Evolutionary conservation across 2,797 vertebrate species (phyloP), one percentile per base, ranked within the genome.

Genomic region (Sarcophilus harrisii): DNA sequence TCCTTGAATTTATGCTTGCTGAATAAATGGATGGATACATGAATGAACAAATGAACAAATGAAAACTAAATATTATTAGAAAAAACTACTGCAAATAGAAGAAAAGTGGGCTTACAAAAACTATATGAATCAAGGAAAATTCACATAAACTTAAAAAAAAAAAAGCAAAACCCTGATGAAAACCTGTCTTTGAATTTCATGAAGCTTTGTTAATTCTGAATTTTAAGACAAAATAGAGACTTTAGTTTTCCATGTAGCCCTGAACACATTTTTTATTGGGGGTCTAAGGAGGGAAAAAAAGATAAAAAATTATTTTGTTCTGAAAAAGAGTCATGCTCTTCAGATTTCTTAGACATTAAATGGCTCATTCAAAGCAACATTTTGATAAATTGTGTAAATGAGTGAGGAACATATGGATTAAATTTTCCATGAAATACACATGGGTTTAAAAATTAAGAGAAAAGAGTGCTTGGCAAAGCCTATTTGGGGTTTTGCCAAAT

Each of bases 331-430:
- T 92, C 96, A 91, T 92, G 90, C 90, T 97, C 95, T 97, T 98
- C 93, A 58, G 95, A 94, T 97, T 98, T 94, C 96, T 96, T 97
- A 97, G 97, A 98, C 97, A 96, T 98, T 97, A 98, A 98, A 97
- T 98, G 98, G 97, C 97, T 98, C 97, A 96, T 97, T 98, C 97
- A 96, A 96, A 97, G 98, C 96, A 97, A 98, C 97, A 97, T 98
- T 97, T 98, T 97, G 98, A 98, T 98, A 98, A 98, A 98, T 91
- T 96, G 96, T 98, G 97, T 97, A 97, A 98, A 98, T 98, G 97
- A 97, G 97, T 95, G 97, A 93, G 94, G 97, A 98, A 97, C 98
- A 98, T 98, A 98, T 98, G 98, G 98, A 98, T 97, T 97, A 97
- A 97, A 98, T 98, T 98, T 98, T 97, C 97, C 97, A 97, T 98